A percentile compares a stretch with the other conserved stretches of the same genome.
phyloP scores from a whole-genome alignment of 2,113 vertebrate genomes.

The Penelope pileata region DNA sequence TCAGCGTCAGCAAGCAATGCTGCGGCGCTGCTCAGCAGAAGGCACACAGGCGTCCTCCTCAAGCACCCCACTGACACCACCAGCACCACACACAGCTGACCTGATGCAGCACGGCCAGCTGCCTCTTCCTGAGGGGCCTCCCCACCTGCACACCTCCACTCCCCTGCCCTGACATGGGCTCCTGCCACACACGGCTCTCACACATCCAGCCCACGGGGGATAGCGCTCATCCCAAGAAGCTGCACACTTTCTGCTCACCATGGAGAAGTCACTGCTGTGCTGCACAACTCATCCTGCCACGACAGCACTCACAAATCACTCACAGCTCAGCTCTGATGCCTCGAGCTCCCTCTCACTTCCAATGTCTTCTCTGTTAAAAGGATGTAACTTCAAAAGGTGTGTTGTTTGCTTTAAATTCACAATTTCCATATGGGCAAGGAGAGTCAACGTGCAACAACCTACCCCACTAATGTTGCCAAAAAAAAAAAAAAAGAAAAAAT shows the following conservation, averaged over 20 bases:
- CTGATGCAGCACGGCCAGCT: fast-evolving
- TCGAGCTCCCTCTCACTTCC: neutral
- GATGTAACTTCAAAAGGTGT: neutral
- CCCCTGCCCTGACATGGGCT: fast-evolving
- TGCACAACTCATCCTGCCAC: neutral
- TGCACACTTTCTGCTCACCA: neutral
- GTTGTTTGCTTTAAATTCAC: neutral
- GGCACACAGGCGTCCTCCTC: neutral
- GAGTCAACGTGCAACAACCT: neutral
- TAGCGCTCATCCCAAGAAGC: neutral
- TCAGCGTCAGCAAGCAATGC: neutral
- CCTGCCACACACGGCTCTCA: fast-evolving
- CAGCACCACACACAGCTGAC: neutral
- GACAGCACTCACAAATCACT: neutral
- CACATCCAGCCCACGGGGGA: fast-evolving
- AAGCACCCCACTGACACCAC: neutral
- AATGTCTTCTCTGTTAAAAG: neutral
- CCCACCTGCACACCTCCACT: fast-evolving
- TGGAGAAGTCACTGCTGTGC: neutral
- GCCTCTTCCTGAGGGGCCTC: too few species aligned
- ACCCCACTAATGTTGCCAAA: neutral
- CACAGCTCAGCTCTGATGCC: neutral
- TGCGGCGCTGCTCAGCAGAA: neutral
- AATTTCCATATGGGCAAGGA: neutral
- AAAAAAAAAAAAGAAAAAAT: neutral